Conservation (phyloP, 2,113 vertebrate genomes). For the Puntigrus tetrazona region DNA sequence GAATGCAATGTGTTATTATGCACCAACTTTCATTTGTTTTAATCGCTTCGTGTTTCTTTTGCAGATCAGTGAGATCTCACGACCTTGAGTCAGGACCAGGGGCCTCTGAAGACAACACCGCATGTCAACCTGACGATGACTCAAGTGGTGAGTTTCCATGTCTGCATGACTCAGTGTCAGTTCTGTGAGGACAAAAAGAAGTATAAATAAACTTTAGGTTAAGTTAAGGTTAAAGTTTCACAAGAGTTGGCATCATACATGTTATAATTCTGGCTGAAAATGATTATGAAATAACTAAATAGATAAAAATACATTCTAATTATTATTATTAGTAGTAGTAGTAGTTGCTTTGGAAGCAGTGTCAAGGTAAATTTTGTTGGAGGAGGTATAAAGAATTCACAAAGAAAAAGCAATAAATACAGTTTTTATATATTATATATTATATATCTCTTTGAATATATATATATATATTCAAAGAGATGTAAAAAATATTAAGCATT, state of each 20-base stretch:
- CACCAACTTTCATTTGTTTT: background rate
- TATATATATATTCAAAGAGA: background rate
- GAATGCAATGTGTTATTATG: background rate
- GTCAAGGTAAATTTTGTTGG: background rate
- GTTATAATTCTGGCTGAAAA: background rate
- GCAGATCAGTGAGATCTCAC: slow-evolving; percentile 46
- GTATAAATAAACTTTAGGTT: background rate
- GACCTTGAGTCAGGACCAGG: slow-evolving; percentile 36
- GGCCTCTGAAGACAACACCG: slow-evolving; percentile 34
- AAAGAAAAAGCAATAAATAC: background rate
- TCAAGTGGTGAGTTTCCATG: slow-evolving; percentile 35
- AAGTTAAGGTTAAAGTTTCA: background rate
- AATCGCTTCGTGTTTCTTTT: background rate
- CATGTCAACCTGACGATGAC: slow-evolving; percentile 34
- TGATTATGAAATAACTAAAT: background rate
- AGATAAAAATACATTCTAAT: too few species aligned
- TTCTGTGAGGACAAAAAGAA: background rate
- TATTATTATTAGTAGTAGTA: too few species aligned
- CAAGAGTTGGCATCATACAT: background rate
- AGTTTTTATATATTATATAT: background rate
- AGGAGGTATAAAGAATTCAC: background rate
- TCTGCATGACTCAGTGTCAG: background rate
- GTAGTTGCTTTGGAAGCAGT: background rate
- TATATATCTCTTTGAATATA: too few species aligned
- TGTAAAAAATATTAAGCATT: background rate